phyloP scores from a whole-genome alignment of 2,113 vertebrate genomes.

The Odontophorus gujanensis region DNA sequence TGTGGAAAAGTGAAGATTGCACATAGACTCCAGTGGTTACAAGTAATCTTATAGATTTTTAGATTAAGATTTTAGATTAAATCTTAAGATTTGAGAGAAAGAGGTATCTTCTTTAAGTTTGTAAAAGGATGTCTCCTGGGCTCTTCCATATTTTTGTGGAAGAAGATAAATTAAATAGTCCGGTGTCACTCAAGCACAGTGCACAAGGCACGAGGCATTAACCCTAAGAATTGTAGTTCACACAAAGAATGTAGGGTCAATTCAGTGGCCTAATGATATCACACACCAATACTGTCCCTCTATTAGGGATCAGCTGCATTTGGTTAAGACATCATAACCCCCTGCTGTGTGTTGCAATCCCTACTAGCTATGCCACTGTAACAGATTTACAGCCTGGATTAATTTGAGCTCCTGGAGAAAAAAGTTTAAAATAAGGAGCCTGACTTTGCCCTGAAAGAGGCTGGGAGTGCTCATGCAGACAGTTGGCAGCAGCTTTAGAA shows the following conservation, averaged over 20 bases:
- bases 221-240: neutral
- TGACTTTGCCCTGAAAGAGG: neutral
- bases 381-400: constrained; percentile 25
- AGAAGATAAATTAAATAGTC: neutral
- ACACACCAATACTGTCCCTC: neutral
- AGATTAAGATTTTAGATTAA: too few species aligned
- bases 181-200: neutral
- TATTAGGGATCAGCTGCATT: constrained; percentile 22
- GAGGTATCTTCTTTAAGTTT: neutral
- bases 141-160: neutral
- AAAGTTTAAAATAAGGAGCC: constrained; percentile 4
- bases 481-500: neutral
- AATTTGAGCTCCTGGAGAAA: constrained; percentile 10
- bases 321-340: constrained; percentile 15
- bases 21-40: rapidly evolving
- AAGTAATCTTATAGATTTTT: neutral
- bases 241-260: neutral
- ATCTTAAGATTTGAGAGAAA: neutral
- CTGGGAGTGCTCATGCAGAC: neutral
- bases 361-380: constrained; percentile 27
- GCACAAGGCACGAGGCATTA: neutral
- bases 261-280: neutral
- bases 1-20: neutral
- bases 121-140: neutral
- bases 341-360: constrained; percentile 13